phyloP scores from a whole-genome alignment of 2,888 invertebrate species.

The Cephus runcator region DNA sequence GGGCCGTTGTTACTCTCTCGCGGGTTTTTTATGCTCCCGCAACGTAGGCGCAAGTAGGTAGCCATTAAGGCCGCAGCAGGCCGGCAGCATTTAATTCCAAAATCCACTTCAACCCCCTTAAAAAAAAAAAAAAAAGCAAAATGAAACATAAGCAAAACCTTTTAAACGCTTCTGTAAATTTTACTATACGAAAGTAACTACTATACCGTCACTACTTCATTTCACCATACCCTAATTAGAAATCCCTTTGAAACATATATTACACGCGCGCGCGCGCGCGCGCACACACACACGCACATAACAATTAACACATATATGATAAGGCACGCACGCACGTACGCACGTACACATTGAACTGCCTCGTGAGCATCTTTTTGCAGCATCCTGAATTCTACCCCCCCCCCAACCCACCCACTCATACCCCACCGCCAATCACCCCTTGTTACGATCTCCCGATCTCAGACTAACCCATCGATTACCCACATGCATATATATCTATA shows the following conservation, averaged over 20 bases:
- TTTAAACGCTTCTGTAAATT: constrained; percentile 4
- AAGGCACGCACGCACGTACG: neutral
- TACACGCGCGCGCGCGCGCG: too few relatives aligned
- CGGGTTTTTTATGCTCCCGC: constrained; percentile 33
- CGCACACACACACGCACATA: neutral
- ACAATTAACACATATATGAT: too few relatives aligned
- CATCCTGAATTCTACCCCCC: too few relatives aligned
- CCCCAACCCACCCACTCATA: too few relatives aligned
- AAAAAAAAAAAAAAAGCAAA: too few relatives aligned
- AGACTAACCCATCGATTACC: neutral
- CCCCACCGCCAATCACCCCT: too few relatives aligned
- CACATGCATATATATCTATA: constrained; percentile 28
- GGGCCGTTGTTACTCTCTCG: constrained; percentile 21
- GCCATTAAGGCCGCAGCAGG: constrained; percentile 27
- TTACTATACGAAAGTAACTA: too few relatives aligned
- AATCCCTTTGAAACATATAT: neutral
- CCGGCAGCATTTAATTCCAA: too few relatives aligned
- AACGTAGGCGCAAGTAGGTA: constrained; percentile 55
- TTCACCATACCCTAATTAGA: too few relatives aligned
- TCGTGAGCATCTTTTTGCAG: too few relatives aligned
- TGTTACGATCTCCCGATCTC: neutral
- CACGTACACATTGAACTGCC: neutral
- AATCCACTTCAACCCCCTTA: too few relatives aligned
- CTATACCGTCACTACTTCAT: too few relatives aligned
- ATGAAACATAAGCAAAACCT: constrained; percentile 11